These are phyloP conservation scores for Athalia circularis DNA, from an alignment of 2,888 invertebrate genomes.

Conservation along the genomic window DNA sequence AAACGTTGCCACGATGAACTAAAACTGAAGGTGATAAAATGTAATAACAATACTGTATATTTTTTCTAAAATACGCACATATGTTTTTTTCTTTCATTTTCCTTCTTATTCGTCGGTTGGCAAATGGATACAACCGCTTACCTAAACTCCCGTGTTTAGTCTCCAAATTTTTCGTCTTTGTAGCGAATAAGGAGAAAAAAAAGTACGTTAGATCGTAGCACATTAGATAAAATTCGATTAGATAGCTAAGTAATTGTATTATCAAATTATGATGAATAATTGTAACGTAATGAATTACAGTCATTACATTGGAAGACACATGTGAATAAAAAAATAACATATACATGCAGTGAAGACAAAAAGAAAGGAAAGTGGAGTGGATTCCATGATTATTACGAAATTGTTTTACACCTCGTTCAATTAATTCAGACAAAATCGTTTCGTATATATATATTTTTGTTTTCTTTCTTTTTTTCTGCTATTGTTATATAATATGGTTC, in stretches of 20 bases:
- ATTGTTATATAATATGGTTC: slow-evolving; percentile 29
- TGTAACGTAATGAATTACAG: slow-evolving; percentile 58
- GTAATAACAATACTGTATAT: slow-evolving; percentile 61
- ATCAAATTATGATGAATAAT: slow-evolving; percentile 60
- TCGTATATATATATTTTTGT: not conserved
- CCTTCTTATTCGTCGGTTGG: slow-evolving; percentile 46
- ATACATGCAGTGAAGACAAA: not conserved
- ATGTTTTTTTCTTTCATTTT: slow-evolving; percentile 54
- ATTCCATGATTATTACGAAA: slow-evolving; percentile 9
- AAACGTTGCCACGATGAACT: not conserved
- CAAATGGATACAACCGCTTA: slow-evolving; percentile 46
- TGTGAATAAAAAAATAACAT: slow-evolving; percentile 26
- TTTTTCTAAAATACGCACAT: slow-evolving; percentile 63
- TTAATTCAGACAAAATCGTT: not conserved
- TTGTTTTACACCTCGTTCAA: slow-evolving; percentile 13
- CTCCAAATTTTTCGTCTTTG: not conserved
- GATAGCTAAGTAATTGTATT: slow-evolving; percentile 59
- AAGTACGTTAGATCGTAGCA: slow-evolving; percentile 11
- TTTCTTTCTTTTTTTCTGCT: slow-evolving; percentile 13
- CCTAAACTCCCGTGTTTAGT: not conserved
- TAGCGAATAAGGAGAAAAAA: not conserved
- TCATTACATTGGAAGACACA: slow-evolving; percentile 52
- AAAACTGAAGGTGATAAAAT: slow-evolving; percentile 46
- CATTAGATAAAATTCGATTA: slow-evolving; percentile 51
- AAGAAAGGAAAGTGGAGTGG: not conserved